Evolutionary conservation across 1,140 invertebrate genomes (phyloP).

Genomic region (Drosophila albomicans): DNA sequence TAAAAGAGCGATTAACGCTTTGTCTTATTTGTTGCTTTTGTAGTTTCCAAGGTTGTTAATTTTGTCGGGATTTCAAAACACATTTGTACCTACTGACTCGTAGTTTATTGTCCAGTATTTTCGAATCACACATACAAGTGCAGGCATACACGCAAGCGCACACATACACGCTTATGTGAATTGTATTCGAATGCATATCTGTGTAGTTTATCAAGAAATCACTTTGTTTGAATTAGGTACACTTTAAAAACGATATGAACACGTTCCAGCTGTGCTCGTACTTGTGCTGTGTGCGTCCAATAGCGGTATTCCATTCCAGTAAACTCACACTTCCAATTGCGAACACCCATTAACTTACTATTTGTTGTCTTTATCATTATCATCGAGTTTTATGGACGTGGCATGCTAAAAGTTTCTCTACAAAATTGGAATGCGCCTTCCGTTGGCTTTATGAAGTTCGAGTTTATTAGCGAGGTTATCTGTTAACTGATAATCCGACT

Average conservation of each 20-base stretch:
- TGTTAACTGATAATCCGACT: slow-evolving; percentile 51
- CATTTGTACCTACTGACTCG: not conserved
- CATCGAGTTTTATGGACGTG: slow-evolving; percentile 22
- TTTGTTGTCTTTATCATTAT: slow-evolving; percentile 3
- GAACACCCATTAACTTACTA: slow-evolving; percentile 60
- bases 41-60: slow-evolving; percentile 66
- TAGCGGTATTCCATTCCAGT: slow-evolving; percentile 51
- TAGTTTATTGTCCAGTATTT: slow-evolving; percentile 9
- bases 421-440: not conserved
- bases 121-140: slow-evolving; percentile 3
- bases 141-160: not conserved
- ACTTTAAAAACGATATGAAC: slow-evolving; percentile 51
- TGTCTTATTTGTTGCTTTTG: slow-evolving; percentile 49
- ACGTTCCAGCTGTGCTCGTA: slow-evolving; percentile 61
- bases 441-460: slow-evolving; percentile 10
- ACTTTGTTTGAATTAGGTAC: slow-evolving; percentile 53
- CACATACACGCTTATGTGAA: not conserved
- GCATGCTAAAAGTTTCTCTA: slow-evolving; percentile 21
- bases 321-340: slow-evolving; percentile 42
- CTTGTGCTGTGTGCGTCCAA: slow-evolving; percentile 34
- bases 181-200: not conserved
- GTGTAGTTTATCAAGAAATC: slow-evolving; percentile 68
- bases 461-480: slow-evolving; percentile 23
- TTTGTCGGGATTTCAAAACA: slow-evolving; percentile 47
- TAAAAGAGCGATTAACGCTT: slow-evolving; percentile 49